Evolutionary conservation across 2,888 invertebrate genomes (phyloP).

Genomic region (Subacronicta megacephala): DNA sequence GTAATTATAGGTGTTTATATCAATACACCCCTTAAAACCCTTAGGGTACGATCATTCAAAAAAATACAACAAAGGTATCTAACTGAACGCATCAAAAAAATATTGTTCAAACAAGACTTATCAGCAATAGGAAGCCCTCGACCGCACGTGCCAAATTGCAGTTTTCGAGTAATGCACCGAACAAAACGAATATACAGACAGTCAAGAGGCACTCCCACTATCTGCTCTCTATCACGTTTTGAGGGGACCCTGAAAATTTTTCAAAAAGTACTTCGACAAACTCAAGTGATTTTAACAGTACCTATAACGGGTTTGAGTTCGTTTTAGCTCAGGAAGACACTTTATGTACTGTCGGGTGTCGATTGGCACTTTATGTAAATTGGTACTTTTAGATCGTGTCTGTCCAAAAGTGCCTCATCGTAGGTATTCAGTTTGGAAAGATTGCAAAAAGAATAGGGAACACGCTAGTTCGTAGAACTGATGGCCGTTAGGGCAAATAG

Average conservation of each 20-base stretch:
- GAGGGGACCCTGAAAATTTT: conserved; percentile 21
- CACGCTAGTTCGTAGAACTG: too few relatives aligned
- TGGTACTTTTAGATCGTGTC: conserved; percentile 39
- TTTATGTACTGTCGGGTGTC: conserved; percentile 29
- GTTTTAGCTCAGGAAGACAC: conserved; percentile 12
- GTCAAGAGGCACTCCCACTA: conserved; percentile 68
- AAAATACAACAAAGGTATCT: conserved; percentile 15
- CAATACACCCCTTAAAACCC: too few relatives aligned
- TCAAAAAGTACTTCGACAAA: conserved; percentile 35
- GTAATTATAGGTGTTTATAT: too few relatives aligned
- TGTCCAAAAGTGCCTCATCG: conserved; percentile 12
- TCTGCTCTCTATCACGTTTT: conserved; percentile 75
- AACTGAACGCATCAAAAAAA: conserved; percentile 45
- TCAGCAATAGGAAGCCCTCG: conserved; percentile 40
- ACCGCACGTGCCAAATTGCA: conserved; percentile 58
- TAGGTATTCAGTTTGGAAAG: not conserved
- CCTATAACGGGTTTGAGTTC: conserved; percentile 39
- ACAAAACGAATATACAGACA: conserved; percentile 51
- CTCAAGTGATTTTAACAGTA: conserved; percentile 29
- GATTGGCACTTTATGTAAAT: conserved; percentile 32
- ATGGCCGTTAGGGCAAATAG: too few relatives aligned
- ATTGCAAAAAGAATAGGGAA: conserved; percentile 6
- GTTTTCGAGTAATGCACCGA: conserved; percentile 36
- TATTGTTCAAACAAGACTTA: conserved; percentile 43
- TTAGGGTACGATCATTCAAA: too few relatives aligned